phyloP scores from a whole-genome alignment of 2,113 vertebrate genomes.

The Anarrhichthys ocellatus region DNA sequence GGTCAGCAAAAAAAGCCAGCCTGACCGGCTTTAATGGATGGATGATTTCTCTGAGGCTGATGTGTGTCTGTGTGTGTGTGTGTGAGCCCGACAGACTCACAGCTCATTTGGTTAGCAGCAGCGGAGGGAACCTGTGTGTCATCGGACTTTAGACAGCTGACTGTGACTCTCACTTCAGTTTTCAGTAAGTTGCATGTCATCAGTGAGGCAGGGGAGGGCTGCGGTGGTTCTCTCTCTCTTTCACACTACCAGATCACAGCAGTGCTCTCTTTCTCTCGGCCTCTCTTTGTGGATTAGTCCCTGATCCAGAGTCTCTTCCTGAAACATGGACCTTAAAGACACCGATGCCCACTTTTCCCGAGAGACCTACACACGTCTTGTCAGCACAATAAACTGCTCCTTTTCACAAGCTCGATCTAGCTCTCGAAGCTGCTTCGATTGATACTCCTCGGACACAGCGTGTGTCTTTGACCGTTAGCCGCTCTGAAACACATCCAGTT shows the following conservation, averaged over 20 bases:
- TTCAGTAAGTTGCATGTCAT: conserved; percentile 61
- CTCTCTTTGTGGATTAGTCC: conserved; percentile 24
- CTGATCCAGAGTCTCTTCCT: conserved; percentile 21
- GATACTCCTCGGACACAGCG: conserved; percentile 14
- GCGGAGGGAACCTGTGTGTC: conserved; percentile 70
- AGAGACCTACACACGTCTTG: conserved; percentile 1
- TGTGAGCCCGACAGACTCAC: conserved; percentile 9
- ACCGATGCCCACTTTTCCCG: background rate
- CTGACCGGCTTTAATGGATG: conserved; percentile 42
- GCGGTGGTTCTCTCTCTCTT: conserved; percentile 33
- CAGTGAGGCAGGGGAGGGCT: conserved; percentile 23
- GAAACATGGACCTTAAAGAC: background rate
- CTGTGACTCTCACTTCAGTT: conserved; percentile 53
- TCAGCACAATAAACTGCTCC: conserved; percentile 29
- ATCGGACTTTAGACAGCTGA: conserved; percentile 65
- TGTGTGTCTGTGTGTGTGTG: conserved; percentile 10
- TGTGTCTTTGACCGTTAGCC: background rate
- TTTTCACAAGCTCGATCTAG: conserved; percentile 24
- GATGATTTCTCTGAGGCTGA: conserved; percentile 43
- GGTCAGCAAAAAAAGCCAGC: conserved; percentile 35
- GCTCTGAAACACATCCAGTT: conserved; percentile 7
- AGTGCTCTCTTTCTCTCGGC: conserved; percentile 6
- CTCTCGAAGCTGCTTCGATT: conserved; percentile 16
- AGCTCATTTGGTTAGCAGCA: conserved; percentile 59
- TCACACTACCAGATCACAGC: conserved; percentile 20